Evolutionary conservation across 2,888 invertebrate genomes (phyloP), one percentile per base, ranked within the genome.

Genomic region (Eupelmus urozonus): DNA sequence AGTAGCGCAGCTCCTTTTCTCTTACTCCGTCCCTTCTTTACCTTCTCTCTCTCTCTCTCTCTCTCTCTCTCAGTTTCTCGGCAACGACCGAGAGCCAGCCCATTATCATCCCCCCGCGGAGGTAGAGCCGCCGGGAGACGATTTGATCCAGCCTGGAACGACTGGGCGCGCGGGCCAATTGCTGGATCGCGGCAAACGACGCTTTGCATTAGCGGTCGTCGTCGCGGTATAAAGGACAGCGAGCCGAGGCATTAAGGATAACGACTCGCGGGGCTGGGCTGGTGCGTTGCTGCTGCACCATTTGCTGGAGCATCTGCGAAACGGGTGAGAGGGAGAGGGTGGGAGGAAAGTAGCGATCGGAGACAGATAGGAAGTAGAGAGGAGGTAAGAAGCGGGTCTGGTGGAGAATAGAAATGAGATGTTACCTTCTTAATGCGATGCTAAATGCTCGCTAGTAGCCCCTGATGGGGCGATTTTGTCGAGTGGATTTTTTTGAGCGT

Each of bases 191-290:
- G n/a, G 73, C 67, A 75, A 75, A 75, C 67, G 74, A 75, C 74
- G 62, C 67, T 59, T 60, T 66, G 67, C 74, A 75, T 75, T 75
- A 67, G 67, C 74, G 51, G 16, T 4, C 40, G 60, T 45, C 45
- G 9, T 45, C 16, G 45, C 45, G 53, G 72, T 29, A 75, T 75
- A 66, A 75, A 75, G 74, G 74, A 74, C 59, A 75, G 57, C 67
- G 74, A 67, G 57, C 34, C 49, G 20, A 13, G 16, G 16, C 16
- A 13, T 45, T 45, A 45, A 13, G 45, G 45, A 45, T 45, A 45
- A 45, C 45, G 45, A 16, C 16, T 45, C 16, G 13, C 13, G 45
- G 2, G 13, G 13, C 34, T n/a, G n/a, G n/a, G n/a, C n/a, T n/a
- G n/a, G 34, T 9, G 34, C 53, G 34, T 5, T 27, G 20, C 7